Evolutionary conservation across 2,797 vertebrate genomes (phyloP).

Genomic region (Gobio occitaniae): DNA sequence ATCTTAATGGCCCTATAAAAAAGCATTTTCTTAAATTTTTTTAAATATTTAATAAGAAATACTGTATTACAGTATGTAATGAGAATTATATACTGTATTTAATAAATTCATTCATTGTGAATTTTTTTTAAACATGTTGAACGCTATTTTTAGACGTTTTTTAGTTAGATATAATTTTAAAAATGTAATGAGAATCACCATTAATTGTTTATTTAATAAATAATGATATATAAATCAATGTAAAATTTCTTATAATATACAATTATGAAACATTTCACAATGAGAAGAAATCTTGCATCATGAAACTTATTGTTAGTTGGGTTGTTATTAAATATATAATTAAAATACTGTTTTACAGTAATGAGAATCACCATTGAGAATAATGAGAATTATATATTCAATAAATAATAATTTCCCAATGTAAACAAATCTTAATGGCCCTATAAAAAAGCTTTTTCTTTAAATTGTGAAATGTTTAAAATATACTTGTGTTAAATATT

Average conservation of each 20-base stretch:
- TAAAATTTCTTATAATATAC: neutral
- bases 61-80: neutral
- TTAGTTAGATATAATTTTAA: no score
- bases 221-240: neutral
- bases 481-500: neutral
- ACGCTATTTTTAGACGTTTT: neutral
- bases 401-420: neutral
- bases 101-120: neutral
- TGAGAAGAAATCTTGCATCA: neutral
- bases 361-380: neutral
- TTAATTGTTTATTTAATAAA: neutral
- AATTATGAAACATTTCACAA: neutral
- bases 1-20: neutral
- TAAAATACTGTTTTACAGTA: neutral
- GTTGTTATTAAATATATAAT: neutral
- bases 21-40: neutral
- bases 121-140: neutral
- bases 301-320: neutral
- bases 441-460: neutral
- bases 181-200: neutral
- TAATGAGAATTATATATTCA: no score
- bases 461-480: neutral
- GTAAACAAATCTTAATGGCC: neutral
- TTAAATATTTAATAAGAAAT: neutral
- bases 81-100: neutral